Evolutionary conservation across 1,140 invertebrate species (phyloP), one percentile per base, ranked within the genome.

Genomic region (Campoletis sonorensis): DNA sequence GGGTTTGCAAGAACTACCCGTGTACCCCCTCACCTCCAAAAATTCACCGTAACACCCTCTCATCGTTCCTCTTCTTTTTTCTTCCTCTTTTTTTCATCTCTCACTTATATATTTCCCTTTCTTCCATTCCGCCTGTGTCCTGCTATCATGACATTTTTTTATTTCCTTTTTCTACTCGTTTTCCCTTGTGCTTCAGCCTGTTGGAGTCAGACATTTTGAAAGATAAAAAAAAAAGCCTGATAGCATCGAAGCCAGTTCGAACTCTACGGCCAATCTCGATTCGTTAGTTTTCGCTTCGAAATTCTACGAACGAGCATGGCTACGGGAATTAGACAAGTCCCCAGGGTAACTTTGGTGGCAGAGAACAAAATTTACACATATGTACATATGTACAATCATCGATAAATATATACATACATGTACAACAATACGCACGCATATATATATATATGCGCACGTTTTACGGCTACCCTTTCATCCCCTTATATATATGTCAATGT

Each of bases 1-100:
- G 61, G 61, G 16, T 16, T 18, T 18, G 13, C 77, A 82, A 75
- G 77, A 78, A 58, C 54, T 23, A n/a, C 18, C 26, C 83, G 77
- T 45, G 51, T 54, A 18, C 51, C 81, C 83, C 81, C 81, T 82
- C 83, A 82, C 85, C 76, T 82, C 76, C 77, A 83, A 76, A 26
- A 82, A 85, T 84, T 77, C 78, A 37, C 81, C 76, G 75, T 70
- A 21, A 54, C 51, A 30, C 51, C 40, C 75, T 23, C 26, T 78
- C 51, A 33, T 61, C 79, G 18, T 54, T 73, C 61, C 40, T 16
- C 70, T 8, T 79, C 64, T 79, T 71, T 61, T 72, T 73, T 73
- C 21, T 58, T 70, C 68, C 68, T 33, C 30, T 80, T 45, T 33
- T 75, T 61, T 54, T 58, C 5, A 30, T 8, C 4, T 26, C 58